phyloP scores from a whole-genome alignment of 2,113 vertebrate genomes.

The Synchiropus splendidus region DNA sequence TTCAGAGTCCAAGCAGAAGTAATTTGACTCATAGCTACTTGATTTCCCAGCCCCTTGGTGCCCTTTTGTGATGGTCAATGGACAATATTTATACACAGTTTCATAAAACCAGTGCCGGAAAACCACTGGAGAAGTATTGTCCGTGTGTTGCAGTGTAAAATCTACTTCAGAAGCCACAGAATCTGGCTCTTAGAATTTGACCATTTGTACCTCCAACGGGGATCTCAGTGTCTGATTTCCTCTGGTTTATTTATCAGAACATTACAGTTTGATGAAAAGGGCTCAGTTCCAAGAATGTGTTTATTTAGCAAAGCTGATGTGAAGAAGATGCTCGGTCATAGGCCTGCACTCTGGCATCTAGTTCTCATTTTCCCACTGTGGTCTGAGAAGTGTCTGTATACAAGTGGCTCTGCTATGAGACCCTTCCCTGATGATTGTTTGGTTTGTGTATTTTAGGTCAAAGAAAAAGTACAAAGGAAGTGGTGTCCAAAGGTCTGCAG shows the following conservation, averaged over 20 bases:
- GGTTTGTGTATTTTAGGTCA: slow-evolving; percentile 15
- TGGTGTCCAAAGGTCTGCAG: not conserved
- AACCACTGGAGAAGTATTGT: too few species aligned
- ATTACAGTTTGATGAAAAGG: slow-evolving; percentile 48
- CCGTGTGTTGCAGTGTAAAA: too few species aligned
- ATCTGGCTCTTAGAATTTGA: too few species aligned
- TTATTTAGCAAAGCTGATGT: slow-evolving; percentile 52
- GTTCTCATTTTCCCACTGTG: slow-evolving; percentile 47
- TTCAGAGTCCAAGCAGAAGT: too few species aligned
- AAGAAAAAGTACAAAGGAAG: slow-evolving; percentile 14
- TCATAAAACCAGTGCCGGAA: too few species aligned
- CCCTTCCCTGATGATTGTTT: not conserved
- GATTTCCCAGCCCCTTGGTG: too few species aligned
- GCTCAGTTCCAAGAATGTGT: slow-evolving; percentile 45
- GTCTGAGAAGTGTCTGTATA: slow-evolving; percentile 33
- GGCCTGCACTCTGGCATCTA: slow-evolving; percentile 45
- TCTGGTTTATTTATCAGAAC: slow-evolving; percentile 55
- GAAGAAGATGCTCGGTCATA: slow-evolving; percentile 44
- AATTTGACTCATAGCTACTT: too few species aligned
- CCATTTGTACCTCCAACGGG: too few species aligned
- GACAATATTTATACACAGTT: too few species aligned
- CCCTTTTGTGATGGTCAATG: too few species aligned
- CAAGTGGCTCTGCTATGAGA: not conserved
- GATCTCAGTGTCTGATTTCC: slow-evolving; percentile 37
- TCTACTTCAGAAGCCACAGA: too few species aligned